Conservation (phyloP, 2,113 vertebrate genomes). For the Marmota monax region DNA sequence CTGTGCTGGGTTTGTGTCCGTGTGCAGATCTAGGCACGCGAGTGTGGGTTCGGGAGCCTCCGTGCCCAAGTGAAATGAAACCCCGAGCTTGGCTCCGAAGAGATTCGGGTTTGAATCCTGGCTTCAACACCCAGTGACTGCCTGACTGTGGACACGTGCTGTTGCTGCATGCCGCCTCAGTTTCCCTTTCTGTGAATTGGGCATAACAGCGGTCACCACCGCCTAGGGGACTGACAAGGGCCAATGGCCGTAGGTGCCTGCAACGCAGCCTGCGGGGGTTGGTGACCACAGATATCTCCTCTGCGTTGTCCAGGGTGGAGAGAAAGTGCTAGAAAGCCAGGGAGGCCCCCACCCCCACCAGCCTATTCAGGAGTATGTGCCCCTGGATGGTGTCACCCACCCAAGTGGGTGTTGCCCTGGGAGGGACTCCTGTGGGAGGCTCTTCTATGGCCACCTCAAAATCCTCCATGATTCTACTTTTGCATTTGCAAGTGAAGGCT, state of each 20-base stretch:
- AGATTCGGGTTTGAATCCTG: background rate
- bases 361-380: rapidly evolving
- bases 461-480: background rate
- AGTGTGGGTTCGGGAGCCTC: background rate
- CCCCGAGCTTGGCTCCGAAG: background rate
- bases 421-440: too few relatives aligned
- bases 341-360: too few relatives aligned
- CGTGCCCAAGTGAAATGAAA: rapidly evolving
- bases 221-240: background rate
- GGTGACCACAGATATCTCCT: background rate
- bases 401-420: rapidly evolving
- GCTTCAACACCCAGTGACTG: rapidly evolving
- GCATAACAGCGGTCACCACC: too few relatives aligned
- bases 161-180: background rate
- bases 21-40: background rate
- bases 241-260: too few relatives aligned
- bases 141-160: background rate
- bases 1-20: rapidly evolving
- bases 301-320: background rate
- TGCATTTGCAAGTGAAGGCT: too few relatives aligned
- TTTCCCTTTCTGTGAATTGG: background rate
- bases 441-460: rapidly evolving
- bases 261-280: background rate
- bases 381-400: background rate
- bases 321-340: background rate